A percentile compares a stretch with the other conserved stretches of the same genome.
Evolutionary conservation across 1,140 invertebrate species (phyloP).

Genomic region (Procambarus clarkii): DNA sequence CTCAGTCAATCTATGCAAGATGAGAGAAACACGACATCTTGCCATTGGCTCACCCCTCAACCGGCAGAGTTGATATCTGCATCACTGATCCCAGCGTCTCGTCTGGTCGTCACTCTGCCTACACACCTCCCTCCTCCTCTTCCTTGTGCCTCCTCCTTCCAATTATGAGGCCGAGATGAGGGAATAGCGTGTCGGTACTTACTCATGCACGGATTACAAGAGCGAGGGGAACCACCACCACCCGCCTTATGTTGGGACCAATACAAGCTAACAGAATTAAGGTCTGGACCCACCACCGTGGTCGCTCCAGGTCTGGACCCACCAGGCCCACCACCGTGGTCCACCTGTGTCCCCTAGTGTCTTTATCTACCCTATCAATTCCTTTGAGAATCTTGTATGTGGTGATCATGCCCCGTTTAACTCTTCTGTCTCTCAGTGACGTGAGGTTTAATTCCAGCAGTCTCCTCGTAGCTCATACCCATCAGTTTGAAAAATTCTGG

Average conservation of each 20-base stretch:
- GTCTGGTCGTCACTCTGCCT: neutral
- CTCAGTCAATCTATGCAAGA: no score
- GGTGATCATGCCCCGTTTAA: no score
- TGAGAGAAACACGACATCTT: no score
- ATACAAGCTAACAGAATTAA: neutral
- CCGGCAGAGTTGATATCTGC: no score
- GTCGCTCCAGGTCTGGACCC: neutral
- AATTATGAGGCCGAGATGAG: slow-evolving; percentile 38
- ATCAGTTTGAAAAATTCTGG: no score
- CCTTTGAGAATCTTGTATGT: no score
- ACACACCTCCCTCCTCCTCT: neutral
- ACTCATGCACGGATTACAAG: neutral
- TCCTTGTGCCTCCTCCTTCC: neutral
- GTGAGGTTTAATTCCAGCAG: no score
- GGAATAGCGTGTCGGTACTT: slow-evolving; percentile 28
- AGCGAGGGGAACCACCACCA: neutral
- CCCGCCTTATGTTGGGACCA: neutral
- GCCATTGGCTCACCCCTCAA: no score
- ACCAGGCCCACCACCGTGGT: neutral
- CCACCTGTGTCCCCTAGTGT: neutral
- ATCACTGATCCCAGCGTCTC: neutral
- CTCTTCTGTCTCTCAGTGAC: no score
- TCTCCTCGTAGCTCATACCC: no score
- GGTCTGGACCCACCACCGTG: no score
- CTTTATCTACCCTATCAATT: no score